phyloP scores from a whole-genome alignment of 2,888 invertebrate genomes.

The Lacanobia oleracea region DNA sequence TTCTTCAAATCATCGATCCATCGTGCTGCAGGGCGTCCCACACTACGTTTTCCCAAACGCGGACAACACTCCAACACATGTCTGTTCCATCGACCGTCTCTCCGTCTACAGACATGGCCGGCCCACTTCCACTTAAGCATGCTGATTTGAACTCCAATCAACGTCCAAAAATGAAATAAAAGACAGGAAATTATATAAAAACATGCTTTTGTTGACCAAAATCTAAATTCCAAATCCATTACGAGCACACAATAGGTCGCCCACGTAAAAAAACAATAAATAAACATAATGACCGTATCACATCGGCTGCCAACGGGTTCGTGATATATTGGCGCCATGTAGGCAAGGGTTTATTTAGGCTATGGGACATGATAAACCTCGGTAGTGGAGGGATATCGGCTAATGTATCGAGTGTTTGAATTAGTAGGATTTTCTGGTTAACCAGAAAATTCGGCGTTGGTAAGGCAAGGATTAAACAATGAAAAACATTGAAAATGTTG shows the following conservation, averaged over 20 bases:
- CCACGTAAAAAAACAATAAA: constrained; percentile 47
- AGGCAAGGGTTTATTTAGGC: constrained; percentile 45
- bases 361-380: constrained; percentile 32
- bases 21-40: too few relatives aligned
- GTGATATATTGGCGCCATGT: constrained; percentile 38
- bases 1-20: too few relatives aligned
- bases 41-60: too few relatives aligned
- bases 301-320: constrained; percentile 21
- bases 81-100: too few relatives aligned
- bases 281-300: constrained; percentile 37
- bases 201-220: not conserved
- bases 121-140: too few relatives aligned
- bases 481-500: not conserved
- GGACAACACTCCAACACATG: too few relatives aligned
- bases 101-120: too few relatives aligned
- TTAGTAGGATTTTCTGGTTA: constrained; percentile 5
- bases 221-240: constrained; percentile 8
- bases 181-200: constrained; percentile 8
- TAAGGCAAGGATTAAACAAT: not conserved
- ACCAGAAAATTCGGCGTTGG: too few relatives aligned
- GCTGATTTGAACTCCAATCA: too few relatives aligned
- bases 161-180: not conserved
- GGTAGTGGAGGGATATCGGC: constrained; percentile 24
- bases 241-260: constrained; percentile 8
- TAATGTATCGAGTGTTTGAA: constrained; percentile 19